Percentiles rank a stretch among this genome's conserved stretches.
Conservation (phyloP, 2,888 invertebrate species). For the Argyresthia albistria region DNA sequence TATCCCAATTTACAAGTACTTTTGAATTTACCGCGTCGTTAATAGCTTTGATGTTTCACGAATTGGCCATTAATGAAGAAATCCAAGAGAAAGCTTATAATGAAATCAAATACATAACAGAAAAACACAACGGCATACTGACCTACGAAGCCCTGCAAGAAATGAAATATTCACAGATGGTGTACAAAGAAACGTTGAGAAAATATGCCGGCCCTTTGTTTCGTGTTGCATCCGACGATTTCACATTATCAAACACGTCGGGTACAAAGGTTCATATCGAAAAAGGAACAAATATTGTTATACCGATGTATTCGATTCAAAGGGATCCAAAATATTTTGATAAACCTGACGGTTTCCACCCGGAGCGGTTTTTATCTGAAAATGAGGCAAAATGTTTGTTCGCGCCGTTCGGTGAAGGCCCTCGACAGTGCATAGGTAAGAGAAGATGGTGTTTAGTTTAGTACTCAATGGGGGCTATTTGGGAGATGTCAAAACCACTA, state of each 20-base stretch:
- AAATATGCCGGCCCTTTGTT: constrained; percentile 26
- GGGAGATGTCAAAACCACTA: too few relatives aligned
- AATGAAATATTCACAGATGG: too few relatives aligned
- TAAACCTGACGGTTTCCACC: constrained; percentile 15
- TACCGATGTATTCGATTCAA: constrained; percentile 21
- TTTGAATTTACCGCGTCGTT: constrained; percentile 62
- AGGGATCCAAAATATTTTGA: constrained; percentile 15
- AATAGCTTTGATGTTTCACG: constrained; percentile 41
- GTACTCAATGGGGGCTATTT: too few relatives aligned
- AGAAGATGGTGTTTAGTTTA: too few relatives aligned
- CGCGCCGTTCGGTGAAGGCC: too few relatives aligned
- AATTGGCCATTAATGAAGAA: constrained; percentile 36
- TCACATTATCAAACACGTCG: constrained; percentile 34
- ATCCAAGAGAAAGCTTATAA: too few relatives aligned
- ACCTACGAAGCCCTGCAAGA: too few relatives aligned
- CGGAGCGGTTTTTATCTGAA: constrained; percentile 18
- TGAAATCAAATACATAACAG: too few relatives aligned
- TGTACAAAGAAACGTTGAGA: too few relatives aligned
- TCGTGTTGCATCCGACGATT: constrained; percentile 19
- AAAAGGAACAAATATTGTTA: constrained; percentile 17
- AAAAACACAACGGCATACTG: too few relatives aligned
- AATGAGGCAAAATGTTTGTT: constrained; percentile 19
- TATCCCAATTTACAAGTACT: constrained; percentile 47
- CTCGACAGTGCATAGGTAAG: constrained; percentile 42
- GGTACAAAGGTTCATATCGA: constrained; percentile 23